Percentiles rank a stretch among this genome's conserved stretches.
These are phyloP conservation scores for Erynnis tages DNA, from an alignment of 2,888 invertebrate genomes.

Conservation along the genomic window DNA sequence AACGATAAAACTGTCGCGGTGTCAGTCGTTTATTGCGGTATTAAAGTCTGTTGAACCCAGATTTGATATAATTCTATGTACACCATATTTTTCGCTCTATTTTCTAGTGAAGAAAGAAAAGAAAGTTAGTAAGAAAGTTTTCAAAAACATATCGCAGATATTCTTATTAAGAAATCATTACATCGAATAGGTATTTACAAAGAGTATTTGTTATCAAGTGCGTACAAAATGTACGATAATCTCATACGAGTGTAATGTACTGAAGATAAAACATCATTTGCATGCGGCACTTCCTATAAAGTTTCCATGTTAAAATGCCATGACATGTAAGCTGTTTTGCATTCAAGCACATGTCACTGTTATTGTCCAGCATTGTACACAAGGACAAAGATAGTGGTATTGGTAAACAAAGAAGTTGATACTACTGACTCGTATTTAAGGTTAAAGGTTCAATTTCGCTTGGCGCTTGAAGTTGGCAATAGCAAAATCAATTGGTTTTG, in stretches of 20 bases:
- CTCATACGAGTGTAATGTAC: conserved; percentile 23
- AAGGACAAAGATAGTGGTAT: conserved; percentile 30
- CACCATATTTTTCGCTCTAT: too few species aligned
- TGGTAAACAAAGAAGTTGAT: conserved; percentile 10
- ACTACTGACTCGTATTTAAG: conserved; percentile 28
- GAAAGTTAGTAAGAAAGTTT: too few species aligned
- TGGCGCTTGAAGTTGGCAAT: conserved; percentile 39
- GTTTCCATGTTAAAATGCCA: conserved; percentile 61
- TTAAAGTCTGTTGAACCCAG: not conserved
- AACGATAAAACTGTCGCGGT: conserved; percentile 12
- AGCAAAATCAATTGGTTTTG: conserved; percentile 31
- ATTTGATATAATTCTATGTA: not conserved
- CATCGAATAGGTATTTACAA: too few species aligned
- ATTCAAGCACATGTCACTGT: conserved; percentile 72
- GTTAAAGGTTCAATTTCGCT: conserved; percentile 39
- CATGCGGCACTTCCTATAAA: conserved; percentile 64
- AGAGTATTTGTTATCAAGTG: too few species aligned
- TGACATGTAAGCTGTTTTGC: conserved; percentile 73
- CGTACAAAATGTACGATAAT: not conserved
- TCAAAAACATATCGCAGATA: too few species aligned
- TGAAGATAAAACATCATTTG: conserved; percentile 39
- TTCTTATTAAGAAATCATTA: too few species aligned
- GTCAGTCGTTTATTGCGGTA: not conserved
- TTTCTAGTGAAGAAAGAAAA: too few species aligned
- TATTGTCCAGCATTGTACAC: conserved; percentile 69